These are phyloP conservation scores for Anarsia innoxiella DNA, from an alignment of 2,888 invertebrate genomes.

Conservation along the genomic window DNA sequence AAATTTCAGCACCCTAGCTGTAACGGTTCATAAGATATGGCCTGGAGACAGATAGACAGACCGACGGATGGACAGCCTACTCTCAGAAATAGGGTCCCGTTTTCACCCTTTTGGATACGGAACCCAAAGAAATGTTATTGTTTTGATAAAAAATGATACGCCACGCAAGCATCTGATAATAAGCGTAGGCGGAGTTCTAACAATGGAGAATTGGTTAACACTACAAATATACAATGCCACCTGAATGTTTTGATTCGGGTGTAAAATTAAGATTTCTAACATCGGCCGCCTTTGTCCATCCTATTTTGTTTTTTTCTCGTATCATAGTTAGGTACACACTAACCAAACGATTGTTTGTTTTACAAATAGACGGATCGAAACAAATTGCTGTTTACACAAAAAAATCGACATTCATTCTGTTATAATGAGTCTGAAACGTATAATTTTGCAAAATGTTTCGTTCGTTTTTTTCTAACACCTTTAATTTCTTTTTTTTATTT, in stretches of 20 bases:
- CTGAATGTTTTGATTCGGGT: slow-evolving; percentile 63
- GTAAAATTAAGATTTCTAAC: slow-evolving; percentile 70
- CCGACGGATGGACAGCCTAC: no score
- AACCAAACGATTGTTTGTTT: slow-evolving; percentile 49
- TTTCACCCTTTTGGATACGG: no score
- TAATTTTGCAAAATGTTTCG: slow-evolving; percentile 33
- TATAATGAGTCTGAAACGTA: slow-evolving; percentile 17
- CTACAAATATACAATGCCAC: slow-evolving; percentile 57
- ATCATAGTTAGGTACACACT: slow-evolving; percentile 35
- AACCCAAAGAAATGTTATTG: no score
- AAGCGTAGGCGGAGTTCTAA: slow-evolving; percentile 62
- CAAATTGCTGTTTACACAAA: slow-evolving; percentile 37
- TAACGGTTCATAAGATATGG: no score
- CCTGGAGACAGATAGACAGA: no score
- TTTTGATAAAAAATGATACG: slow-evolving; percentile 74
- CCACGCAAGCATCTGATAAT: slow-evolving; percentile 70
- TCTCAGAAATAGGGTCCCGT: no score
- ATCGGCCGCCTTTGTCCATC: slow-evolving; percentile 46
- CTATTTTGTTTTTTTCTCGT: slow-evolving; percentile 39
- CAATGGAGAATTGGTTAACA: slow-evolving; percentile 71
- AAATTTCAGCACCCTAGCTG: no score
- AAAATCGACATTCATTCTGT: slow-evolving; percentile 24
- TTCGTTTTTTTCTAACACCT: not conserved
- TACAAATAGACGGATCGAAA: slow-evolving; percentile 36
- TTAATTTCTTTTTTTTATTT: no score